Evolutionary conservation across 2,113 vertebrate species (phyloP), one percentile per base, ranked within the genome.

Genomic region (Caloenas nicobarica): DNA sequence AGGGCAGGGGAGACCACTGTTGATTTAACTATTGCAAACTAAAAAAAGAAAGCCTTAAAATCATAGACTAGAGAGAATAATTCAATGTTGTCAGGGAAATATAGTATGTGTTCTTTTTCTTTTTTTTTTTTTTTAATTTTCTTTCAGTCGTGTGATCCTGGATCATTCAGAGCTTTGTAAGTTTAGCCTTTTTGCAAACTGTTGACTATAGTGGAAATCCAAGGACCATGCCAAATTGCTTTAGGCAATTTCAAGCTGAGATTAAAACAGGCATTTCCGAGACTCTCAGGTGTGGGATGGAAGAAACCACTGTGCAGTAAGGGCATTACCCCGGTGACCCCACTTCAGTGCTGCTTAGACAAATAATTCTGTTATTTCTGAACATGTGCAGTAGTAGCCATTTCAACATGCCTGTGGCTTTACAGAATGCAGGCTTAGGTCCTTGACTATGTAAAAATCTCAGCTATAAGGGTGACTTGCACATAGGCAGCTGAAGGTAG

Each of bases 1-100:
- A 40, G 1, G 2, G 3, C 3, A 2, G 8, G 18, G 16, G 4
- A 61, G 1, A 92, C 5, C 3, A 34, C 11, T 29, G 8, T 25
- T 62, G 13, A 31, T 40, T 90, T 85, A 62, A 62, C 28, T 73
- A 51, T 7, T 16, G 80, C 16, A 57, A 14, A 58, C 17, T 31
- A 62, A 19, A 16, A 54, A 65, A 70, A 58, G 2, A 79, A 89
- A 88, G 4, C 4, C 22, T 66, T 68, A 21, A 80, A 36, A 78
- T 93, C 33, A 46, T 1, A 79, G n/a, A 36, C 11, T 22, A 14
- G 23, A 77, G 15, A 61, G 17, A 82, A 54, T 6, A 88, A 54
- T 38, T 64, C 11, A n/a, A 0, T 65, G 15, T 21, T 72, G 2
- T 54, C n/a, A 73, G 18, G 29, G 29, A n/a, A 73, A 65, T 80